These are phyloP conservation scores for Natrix natrix DNA, from an alignment of 2,797 vertebrate species.

Conservation along the genomic window DNA sequence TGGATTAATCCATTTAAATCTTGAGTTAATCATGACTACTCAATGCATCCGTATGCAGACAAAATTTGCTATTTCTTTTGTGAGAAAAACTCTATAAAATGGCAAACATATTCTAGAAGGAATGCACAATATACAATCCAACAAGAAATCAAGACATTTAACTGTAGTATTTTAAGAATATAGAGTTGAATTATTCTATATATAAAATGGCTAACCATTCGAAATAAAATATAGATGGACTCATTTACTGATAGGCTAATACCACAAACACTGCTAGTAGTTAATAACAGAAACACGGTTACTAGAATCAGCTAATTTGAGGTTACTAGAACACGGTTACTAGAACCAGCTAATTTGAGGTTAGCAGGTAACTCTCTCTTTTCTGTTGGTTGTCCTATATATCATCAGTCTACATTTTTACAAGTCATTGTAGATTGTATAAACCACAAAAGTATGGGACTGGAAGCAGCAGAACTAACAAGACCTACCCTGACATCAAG, in stretches of 20 bases:
- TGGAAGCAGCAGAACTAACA: background rate
- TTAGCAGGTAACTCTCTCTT: background rate
- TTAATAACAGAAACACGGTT: background rate
- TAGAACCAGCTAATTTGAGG: too few relatives aligned
- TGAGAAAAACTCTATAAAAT: background rate
- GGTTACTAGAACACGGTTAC: background rate
- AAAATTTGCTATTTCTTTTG: background rate
- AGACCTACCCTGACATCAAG: background rate
- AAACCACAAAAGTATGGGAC: background rate
- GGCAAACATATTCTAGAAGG: background rate
- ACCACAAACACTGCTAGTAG: background rate
- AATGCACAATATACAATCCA: background rate
- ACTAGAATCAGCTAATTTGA: too few relatives aligned
- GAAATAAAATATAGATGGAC: background rate
- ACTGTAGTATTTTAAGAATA: background rate
- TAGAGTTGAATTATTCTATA: background rate
- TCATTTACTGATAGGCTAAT: background rate
- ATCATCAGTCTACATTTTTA: background rate
- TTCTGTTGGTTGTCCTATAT: background rate
- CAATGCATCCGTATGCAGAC: background rate
- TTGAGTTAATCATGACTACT: background rate
- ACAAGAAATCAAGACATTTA: background rate
- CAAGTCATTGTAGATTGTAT: background rate
- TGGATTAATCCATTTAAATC: background rate
- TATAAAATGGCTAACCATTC: background rate